Base-by-base conservation (phyloP, 1,140 invertebrate genomes). In the Metopolophium dirhodum region DNA sequence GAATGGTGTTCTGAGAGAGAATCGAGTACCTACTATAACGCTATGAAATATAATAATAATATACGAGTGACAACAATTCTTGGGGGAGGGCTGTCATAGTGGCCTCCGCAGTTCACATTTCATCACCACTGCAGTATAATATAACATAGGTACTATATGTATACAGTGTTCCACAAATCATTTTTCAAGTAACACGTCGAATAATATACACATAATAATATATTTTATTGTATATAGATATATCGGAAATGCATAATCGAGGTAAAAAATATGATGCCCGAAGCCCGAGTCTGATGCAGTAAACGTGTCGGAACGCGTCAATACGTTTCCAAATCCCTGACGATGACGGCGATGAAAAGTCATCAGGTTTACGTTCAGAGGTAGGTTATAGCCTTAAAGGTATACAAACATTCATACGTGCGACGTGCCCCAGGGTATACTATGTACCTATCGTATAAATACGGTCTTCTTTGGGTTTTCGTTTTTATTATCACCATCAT, bases 251-350 rank as follows among this genome's bases (percentile, higher is more conserved):
- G 61, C 18, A 18, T 77, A 77, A 77, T 77, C n/a, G 30, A n/a
- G n/a, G 61, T 20, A 77, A 35, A 61, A 77, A 77, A 18, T n/a
- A 77, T 77, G 14, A 77, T 77, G 61, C n/a, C 30, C 14, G 4
- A 77, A n/a, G 61, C n/a, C 30, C 14, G 4, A 77, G 30, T 77
- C 61, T 18, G 61, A 77, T 77, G 61, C n/a, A 30, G 35, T 83
- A 41, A 83, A 83, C 82, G 35, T 83, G 82, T 83, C 22, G 82
- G 82, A 37, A 83, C 82, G 82, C 82, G 82, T 83, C 41, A n/a
- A 77, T 77, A 77, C 61, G n/a, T 83, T 83, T 83, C 82, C 82
- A 22, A 83, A 83, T 83, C 35, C 82, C 82, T 83, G 82, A 83
- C 37, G 82, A 41, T 37, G 37, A 83, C 35, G 30, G 61, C n/a